Base-by-base conservation (phyloP, 2,888 invertebrate genomes). In the Limnephilus auricula region DNA sequence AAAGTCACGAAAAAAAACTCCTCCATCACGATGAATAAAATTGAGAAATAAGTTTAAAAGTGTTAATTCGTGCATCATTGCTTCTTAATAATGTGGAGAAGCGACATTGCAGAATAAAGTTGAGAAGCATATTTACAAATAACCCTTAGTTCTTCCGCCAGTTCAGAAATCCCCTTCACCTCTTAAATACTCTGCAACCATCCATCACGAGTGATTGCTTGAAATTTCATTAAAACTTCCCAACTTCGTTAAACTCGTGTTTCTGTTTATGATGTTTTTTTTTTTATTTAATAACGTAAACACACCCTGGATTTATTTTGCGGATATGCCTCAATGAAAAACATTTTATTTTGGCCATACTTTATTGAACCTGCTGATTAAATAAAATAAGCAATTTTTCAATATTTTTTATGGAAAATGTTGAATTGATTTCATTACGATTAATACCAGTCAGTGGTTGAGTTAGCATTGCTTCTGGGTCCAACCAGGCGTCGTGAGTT, bases 201-300 rank as follows among this genome's bases (percentile, higher is more conserved):
- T 89, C 79, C 89, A 79, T 89, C 89, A 89, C 89, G 32, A 86
- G 31, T 89, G 89, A 89, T 89, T 79, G 89, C 89, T 89, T n/a
- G n/a, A 89, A 79, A 79, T 37, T 89, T 89, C 79, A 89, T 89
- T 89, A 30, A 89, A 89, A 79, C 79, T 89, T 89, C 13, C 30
- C 25, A 79, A 89, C 88, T 89, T 89, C 15, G 79, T n/a, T 79
- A 79, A 79, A 37, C 79, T 79, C 89, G 37, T 79, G 65, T 79
- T 89, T 79, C 30, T 79, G 79, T 89, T 79, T 89, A 30, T 89
- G 89, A 89, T 37, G 34, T 89, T 89, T 79, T 37, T 45, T 87
- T 65, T 31, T 78, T 18, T 50, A 15, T 79, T 30, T 37, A 89
- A 79, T 65, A 65, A 18, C 32, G 65, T 9, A 86, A 30, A 86